Base-by-base conservation (phyloP, 2,113 vertebrate genomes). In the Sardina pilchardus region DNA sequence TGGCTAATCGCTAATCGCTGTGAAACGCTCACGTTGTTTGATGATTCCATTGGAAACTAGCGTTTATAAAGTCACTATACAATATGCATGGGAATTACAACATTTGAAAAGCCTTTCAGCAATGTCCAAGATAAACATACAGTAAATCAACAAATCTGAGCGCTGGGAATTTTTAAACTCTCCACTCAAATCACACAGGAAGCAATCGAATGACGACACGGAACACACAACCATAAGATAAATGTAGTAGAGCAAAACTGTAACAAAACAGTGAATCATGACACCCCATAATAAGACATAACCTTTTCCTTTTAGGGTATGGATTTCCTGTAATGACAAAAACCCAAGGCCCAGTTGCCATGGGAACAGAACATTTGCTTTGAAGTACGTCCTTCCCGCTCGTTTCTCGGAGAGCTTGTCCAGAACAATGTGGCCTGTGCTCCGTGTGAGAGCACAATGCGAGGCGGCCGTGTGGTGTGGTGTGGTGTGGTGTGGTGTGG, bases 281-380 rank as follows among this genome's bases (percentile, higher is more conserved):
- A 42, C 39, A 42, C 39, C 39, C 39, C 44, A n/a, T n/a, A 3
- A 45, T 45, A 45, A 45, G 17, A 56, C 21, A 59, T 59, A 21
- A 42, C 39, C 21, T 59, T 59, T 56, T 59, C 53, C n/a, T 30
- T 9, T 67, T 26, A 67, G 63, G 26, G 63, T 67, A 67, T 67
- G 26, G 63, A 8, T 30, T 67, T 67, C 63, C 63, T 67, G 12
- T 67, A 67, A 63, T 24, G 56, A 7, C 9, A 63, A 67, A 67
- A 42, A 67, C n/a, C 63, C n/a, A 67, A 42, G 34, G 59, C 39
- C 47, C n/a, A 43, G 78, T 89, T 83, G 85, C 90, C 42, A 85
- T n/a, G 83, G 87, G 36, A 81, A 87, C 83, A 6, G 43, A 83
- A 86, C 86, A 90, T 91, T 89, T 90, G 87, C 30, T 88, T 56